These are phyloP conservation scores for Pseudomyrmex dendroicus DNA, from an alignment of 1,140 invertebrate species.

Conservation along the genomic window DNA sequence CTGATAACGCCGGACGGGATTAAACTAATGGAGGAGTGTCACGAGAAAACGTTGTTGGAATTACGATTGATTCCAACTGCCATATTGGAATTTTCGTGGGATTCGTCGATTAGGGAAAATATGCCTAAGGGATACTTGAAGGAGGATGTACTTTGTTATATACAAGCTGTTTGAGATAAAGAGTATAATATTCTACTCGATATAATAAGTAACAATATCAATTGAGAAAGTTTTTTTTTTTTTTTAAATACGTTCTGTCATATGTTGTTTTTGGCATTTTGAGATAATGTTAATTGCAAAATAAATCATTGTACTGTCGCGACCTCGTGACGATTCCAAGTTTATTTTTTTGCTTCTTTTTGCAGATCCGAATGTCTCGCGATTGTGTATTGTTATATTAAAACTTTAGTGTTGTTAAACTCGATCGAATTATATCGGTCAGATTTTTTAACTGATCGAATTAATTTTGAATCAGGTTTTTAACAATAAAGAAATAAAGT, in stretches of 20 bases:
- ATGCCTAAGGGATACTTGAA: slow-evolving; percentile 88
- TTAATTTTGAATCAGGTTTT: not conserved
- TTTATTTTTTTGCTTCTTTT: not conserved
- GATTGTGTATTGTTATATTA: not conserved
- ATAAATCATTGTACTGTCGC: not conserved
- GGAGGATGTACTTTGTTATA: slow-evolving; percentile 89
- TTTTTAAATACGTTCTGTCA: slow-evolving; percentile 25
- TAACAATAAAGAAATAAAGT: too few relatives aligned
- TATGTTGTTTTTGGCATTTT: not conserved
- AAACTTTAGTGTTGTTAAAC: not conserved
- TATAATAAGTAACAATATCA: not conserved
- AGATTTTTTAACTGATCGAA: slow-evolving; percentile 9
- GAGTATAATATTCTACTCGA: not conserved
- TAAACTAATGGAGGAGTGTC: slow-evolving; percentile 86
- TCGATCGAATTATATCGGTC: not conserved
- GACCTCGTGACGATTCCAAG: slow-evolving; percentile 4
- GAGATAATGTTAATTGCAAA: slow-evolving; percentile 6
- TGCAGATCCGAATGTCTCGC: not conserved
- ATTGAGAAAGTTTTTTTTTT: not conserved
- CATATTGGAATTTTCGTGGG: slow-evolving; percentile 89
- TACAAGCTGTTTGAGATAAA: slow-evolving; percentile 79
- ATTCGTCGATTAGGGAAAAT: slow-evolving; percentile 79
- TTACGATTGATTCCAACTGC: slow-evolving; percentile 91
- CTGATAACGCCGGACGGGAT: slow-evolving; percentile 88
- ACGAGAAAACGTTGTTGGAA: slow-evolving; percentile 89